Evolutionary conservation across 2,888 invertebrate species (phyloP), one percentile per base, ranked within the genome.

Genomic region (Chloromyia formosa): DNA sequence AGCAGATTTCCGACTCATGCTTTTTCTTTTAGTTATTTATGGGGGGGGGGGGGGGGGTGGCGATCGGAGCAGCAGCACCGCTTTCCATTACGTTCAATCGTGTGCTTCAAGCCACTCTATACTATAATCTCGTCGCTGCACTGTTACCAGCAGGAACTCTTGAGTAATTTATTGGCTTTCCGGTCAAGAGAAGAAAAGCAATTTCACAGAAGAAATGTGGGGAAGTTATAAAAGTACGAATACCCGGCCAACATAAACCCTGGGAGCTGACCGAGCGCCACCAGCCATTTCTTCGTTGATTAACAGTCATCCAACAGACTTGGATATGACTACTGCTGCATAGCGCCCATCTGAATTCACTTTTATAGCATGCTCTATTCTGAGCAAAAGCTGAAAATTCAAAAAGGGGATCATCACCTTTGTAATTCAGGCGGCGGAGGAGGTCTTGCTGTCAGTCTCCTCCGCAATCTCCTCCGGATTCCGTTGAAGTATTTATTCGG

Each of bases 191-290:
- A 73, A 73, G n/a, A 73, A 62, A 35, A 64, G 53, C 53, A 12
- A 64, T 73, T 73, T 73, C 71, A 69, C 61, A 73, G 62, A 74
- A 75, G 74, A 75, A 77, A 77, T 77, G 77, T 77, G 77, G 77
- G 77, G 77, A 77, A 77, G 77, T 77, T 77, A 75, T 58, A 75
- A 75, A 76, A 77, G 76, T 69, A 66, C 68, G 64, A 62, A 16
- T 0, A 75, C 40, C 74, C 68, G 77, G 77, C 75, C 7, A 75
- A 12, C 77, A 77, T 42, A 66, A 72, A 23, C 56, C 16, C 56
- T 10, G 27, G 2, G 1, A 12, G 2, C 27, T 4, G 27, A 35
- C 7, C 27, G 27, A 35, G 27, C 27, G 27, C 2, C 27, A 7
- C 27, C 7, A 35, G 27, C 27, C 2, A 35, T 35, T 35, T 35